Evolutionary conservation across 2,113 vertebrate genomes (phyloP).

Genomic region (Platysternon megacephalum): DNA sequence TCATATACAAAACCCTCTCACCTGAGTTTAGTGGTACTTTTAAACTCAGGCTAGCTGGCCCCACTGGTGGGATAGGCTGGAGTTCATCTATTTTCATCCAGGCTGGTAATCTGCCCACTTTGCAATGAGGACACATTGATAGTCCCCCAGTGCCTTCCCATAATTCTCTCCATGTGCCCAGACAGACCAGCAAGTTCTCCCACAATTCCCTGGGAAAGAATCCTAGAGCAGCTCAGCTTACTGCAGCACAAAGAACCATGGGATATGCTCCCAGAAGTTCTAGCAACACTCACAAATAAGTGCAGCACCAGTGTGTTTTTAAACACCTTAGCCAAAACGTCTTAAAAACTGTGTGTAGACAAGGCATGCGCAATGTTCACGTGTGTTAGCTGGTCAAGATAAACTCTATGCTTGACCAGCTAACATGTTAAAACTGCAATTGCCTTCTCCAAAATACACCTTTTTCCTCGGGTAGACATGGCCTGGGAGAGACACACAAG

Average conservation of each 20-base stretch:
- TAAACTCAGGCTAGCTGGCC: neutral
- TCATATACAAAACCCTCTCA: neutral
- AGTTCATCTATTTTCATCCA: neutral
- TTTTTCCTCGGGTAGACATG: conserved; percentile 44
- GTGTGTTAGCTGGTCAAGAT: conserved; percentile 53
- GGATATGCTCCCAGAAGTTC: conserved; percentile 33
- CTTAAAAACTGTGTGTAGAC: neutral
- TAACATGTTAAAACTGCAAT: conserved; percentile 43
- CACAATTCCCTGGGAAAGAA: no score
- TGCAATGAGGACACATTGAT: neutral
- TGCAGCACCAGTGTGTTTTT: conserved; percentile 42
- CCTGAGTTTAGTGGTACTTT: neutral
- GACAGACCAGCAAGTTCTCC: no score
- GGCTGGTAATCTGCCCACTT: neutral
- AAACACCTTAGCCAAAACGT: neutral
- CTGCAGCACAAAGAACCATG: no score
- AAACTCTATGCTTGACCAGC: conserved; percentile 34
- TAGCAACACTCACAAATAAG: neutral
- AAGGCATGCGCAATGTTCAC: conserved; percentile 27
- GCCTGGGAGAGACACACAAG: conserved; percentile 43
- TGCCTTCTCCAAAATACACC: conserved; percentile 62
- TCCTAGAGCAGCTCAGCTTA: no score
- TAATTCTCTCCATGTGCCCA: no score
- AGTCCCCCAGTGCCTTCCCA: no score
- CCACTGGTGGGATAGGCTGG: neutral